These are phyloP conservation scores for Sternotherus odoratus DNA, from an alignment of 2,797 vertebrate species.

Conservation along the genomic window DNA sequence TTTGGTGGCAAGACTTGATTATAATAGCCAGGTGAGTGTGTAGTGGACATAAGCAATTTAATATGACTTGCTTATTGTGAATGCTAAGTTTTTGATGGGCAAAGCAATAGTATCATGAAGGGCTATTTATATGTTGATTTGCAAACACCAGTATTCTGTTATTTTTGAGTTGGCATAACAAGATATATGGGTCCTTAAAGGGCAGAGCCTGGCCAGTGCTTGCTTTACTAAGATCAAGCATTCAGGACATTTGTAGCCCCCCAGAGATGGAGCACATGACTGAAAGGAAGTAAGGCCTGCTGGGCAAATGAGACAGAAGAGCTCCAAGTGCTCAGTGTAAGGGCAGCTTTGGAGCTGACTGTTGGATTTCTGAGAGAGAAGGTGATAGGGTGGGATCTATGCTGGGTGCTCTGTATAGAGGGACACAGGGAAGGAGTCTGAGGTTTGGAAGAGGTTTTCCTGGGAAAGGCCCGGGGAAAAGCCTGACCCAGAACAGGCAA, in stretches of 20 bases:
- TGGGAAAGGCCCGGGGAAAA: background rate
- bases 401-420: background rate
- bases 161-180: background rate
- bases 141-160: background rate
- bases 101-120: background rate
- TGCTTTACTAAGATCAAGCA: background rate
- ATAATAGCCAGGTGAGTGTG: background rate
- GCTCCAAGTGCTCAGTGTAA: background rate
- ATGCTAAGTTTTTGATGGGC: constrained; percentile 29
- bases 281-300: background rate
- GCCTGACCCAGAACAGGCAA: background rate
- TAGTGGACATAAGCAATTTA: constrained; percentile 19
- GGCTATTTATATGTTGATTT: background rate
- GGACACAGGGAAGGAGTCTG: background rate
- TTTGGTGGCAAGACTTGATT: constrained; percentile 30
- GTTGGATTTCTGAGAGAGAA: background rate
- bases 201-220: background rate
- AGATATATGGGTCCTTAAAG: background rate
- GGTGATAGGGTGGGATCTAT: accelerated
- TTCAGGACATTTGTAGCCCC: accelerated
- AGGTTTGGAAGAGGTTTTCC: background rate
- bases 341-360: background rate
- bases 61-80: constrained; percentile 19
- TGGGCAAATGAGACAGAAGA: background rate
- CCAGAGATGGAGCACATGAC: background rate